These are phyloP conservation scores for Macrobrachium nipponense DNA, from an alignment of 1,140 invertebrate species.

Conservation along the genomic window DNA sequence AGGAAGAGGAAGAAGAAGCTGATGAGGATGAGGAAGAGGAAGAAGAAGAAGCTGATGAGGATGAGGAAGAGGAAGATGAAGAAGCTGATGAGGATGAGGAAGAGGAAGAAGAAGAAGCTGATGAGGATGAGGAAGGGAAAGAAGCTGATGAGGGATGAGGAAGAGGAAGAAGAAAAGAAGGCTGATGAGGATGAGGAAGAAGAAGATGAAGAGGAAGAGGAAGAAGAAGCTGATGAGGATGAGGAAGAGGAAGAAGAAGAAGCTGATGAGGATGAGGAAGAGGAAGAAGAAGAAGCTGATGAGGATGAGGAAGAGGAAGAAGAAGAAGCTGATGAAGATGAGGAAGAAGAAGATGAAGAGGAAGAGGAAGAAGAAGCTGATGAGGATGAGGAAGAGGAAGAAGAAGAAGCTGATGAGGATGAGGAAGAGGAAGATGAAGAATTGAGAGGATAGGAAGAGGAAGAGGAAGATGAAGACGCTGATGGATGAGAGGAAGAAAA, in stretches of 20 bases:
- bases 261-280: not conserved
- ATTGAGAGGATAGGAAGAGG: not conserved
- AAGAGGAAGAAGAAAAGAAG: not conserved
- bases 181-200: not conserved
- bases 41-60: not conserved
- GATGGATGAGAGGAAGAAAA: not conserved
- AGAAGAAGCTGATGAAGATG: not conserved
- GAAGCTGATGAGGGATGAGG: not conserved
- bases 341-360: not conserved
- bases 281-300: not conserved
- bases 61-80: not conserved
- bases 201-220: slow-evolving; percentile 1
- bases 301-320: not conserved
- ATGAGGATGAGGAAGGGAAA: not conserved
- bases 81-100: not conserved
- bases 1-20: not conserved
- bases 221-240: not conserved
- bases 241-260: not conserved
- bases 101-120: not conserved
- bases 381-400: not conserved
- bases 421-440: not conserved
- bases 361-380: not conserved
- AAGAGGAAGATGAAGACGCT: not conserved
- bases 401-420: not conserved
- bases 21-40: not conserved